phyloP scores from a whole-genome alignment of 35 echinoderm and acorn worm genomes.

The Heliocidaris tuberculata region DNA sequence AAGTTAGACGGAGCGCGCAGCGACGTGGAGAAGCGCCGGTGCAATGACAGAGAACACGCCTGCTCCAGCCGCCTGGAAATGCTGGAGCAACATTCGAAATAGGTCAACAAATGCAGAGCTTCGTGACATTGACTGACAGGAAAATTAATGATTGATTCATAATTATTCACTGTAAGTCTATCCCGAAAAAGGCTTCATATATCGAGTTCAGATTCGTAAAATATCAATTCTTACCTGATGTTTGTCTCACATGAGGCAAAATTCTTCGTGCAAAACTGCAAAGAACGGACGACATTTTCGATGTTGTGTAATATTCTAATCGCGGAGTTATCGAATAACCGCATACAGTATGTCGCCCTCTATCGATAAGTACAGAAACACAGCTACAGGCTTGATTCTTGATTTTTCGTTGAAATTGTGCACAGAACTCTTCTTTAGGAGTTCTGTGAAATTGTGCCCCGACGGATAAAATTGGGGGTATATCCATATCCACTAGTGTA shows the following conservation, averaged over 20 bases:
- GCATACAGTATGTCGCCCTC: too few relatives aligned
- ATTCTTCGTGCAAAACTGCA: conserved; percentile 14
- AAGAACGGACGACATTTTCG: conserved; percentile 3
- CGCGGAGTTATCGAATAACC: too few relatives aligned
- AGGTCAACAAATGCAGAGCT: neutral
- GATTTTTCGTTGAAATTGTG: too few relatives aligned
- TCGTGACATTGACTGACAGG: neutral
- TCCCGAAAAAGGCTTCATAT: neutral
- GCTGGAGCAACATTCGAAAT: neutral
- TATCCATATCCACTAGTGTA: too few relatives aligned
- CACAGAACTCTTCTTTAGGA: too few relatives aligned
- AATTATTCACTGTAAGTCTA: neutral
- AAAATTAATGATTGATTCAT: neutral
- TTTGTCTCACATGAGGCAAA: neutral
- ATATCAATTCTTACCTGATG: neutral
- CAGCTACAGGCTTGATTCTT: too few relatives aligned
- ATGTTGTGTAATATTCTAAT: neutral
- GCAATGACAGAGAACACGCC: neutral
- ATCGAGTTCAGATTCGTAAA: neutral
- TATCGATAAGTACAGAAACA: too few relatives aligned
- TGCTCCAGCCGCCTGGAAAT: neutral
- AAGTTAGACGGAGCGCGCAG: neutral
- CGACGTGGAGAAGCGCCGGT: neutral
- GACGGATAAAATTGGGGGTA: too few relatives aligned
- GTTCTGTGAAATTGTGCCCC: too few relatives aligned